Base-by-base conservation (phyloP, 2,113 vertebrate species). In the Onychostruthus taczanowskii region DNA sequence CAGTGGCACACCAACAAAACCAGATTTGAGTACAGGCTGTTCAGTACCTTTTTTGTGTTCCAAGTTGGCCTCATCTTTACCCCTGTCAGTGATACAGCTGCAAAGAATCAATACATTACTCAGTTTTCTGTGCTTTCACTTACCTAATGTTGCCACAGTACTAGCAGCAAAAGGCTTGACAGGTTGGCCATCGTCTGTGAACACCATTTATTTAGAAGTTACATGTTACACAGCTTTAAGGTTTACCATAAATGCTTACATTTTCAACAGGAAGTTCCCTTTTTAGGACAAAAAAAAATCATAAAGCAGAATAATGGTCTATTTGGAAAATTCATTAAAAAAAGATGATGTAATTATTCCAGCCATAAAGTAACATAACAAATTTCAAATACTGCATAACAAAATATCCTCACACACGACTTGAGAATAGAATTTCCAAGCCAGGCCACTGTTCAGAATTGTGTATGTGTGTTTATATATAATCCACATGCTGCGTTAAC, bases 11-110 rank as follows among this genome's bases (percentile, higher is more conserved):
- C 35, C 49, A 85, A 44, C 67, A 92, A 82, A 90, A 75, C 47
- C 43, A 90, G 31, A 44, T 84, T 91, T 81, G 47, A 92, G 91
- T 87, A 93, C 83, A 83, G 49, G 41, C 53, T 76, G 83, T 92
- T 79, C 88, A 88, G 93, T 90, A 85, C 70, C 44, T 82, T 72
- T 87, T 69, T 31, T 59, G 43, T 92, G 39, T 35, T 93, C 83
- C 91, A 86, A 61, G 44, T 64, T 93, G 79, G 86, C 83, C 79
- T 88, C 77, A 26, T 93, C 67, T 72, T 87, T 46, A 75, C 39
- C 26, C 16, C 52, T 46, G 44, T 85, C 58, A 56, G 35, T 82
- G 70, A 90, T 68, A 61, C 89, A 92, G 93, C 89, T 92, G 91
- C 68, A 85, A 84, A 68, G 44, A 88, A 88, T 92, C 93, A 90